These are phyloP conservation scores for Erynnis tages DNA, from an alignment of 2,888 invertebrate species.

Conservation along the genomic window DNA sequence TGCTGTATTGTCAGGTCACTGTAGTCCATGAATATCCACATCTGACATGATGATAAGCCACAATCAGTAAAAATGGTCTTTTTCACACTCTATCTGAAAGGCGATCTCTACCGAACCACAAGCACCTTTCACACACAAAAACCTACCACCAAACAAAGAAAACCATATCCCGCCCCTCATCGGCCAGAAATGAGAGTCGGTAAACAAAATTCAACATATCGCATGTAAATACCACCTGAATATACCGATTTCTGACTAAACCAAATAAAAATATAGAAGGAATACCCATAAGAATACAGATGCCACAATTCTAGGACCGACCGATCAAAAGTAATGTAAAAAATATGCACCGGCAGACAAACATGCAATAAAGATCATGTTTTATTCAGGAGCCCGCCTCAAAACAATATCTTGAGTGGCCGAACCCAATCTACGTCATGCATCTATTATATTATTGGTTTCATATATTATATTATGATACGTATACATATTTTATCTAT, in stretches of 20 bases:
- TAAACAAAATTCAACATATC: background rate
- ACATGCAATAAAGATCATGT: slow-evolving; percentile 71
- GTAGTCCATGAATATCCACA: too few relatives aligned
- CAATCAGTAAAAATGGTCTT: too few relatives aligned
- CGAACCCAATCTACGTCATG: slow-evolving; percentile 28
- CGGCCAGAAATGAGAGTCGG: too few relatives aligned
- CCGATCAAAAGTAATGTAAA: slow-evolving; percentile 56
- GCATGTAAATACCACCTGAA: background rate
- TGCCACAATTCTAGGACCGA: slow-evolving; percentile 32
- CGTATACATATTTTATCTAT: too few relatives aligned
- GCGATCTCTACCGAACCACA: too few relatives aligned
- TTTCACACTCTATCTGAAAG: too few relatives aligned
- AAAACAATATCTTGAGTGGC: slow-evolving; percentile 60
- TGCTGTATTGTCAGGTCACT: too few relatives aligned
- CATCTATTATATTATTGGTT: slow-evolving; percentile 34
- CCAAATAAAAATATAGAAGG: slow-evolving; percentile 34
- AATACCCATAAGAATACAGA: slow-evolving; percentile 64
- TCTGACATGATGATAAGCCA: too few relatives aligned
- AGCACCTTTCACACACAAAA: too few relatives aligned
- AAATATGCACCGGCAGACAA: slow-evolving; percentile 67
- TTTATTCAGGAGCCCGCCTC: slow-evolving; percentile 65
- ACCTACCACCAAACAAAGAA: too few relatives aligned
- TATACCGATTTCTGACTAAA: slow-evolving; percentile 1
- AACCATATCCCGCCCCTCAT: too few relatives aligned
- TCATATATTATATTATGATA: slow-evolving; percentile 30